Conservation (phyloP, 2,797 vertebrate species). For the Sebastolobus alascanus region DNA sequence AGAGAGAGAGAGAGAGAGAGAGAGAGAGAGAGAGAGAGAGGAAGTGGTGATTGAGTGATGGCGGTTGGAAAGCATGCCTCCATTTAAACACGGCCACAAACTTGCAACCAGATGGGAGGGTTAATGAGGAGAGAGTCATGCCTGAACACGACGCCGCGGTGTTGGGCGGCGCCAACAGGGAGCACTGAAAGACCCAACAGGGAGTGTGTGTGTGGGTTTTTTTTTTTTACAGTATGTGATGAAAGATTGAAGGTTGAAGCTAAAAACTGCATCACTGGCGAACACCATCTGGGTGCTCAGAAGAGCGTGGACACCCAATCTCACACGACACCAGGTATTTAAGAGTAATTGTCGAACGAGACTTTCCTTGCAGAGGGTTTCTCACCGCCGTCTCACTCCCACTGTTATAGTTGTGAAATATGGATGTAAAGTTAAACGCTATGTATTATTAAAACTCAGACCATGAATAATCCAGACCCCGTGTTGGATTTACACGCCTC, state of each 20-base stretch:
- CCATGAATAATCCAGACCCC: constrained; percentile 61
- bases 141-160: constrained; percentile 60
- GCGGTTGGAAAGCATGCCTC: constrained; percentile 55
- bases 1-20: not conserved
- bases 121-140: constrained; percentile 72
- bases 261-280: constrained; percentile 59
- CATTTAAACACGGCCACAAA: constrained; percentile 46
- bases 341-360: constrained; percentile 17
- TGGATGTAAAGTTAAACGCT: constrained; percentile 40
- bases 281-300: constrained; percentile 68
- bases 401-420: constrained; percentile 37
- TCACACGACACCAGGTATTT: not conserved
- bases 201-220: constrained; percentile 8
- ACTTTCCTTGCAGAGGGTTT: constrained; percentile 7
- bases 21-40: constrained; percentile 8
- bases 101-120: constrained; percentile 67
- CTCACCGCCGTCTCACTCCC: not conserved
- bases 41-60: constrained; percentile 55
- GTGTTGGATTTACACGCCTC: constrained; percentile 39
- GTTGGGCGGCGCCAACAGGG: constrained; percentile 58
- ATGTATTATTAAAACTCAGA: constrained; percentile 60
- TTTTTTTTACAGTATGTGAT: constrained; percentile 45
- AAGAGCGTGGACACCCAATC: constrained; percentile 45
- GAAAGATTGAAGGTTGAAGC: constrained; percentile 53
- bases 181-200: constrained; percentile 36